These are phyloP conservation scores for Halocynthia aurantium DNA, from an alignment of 23 tunicate species.

Conservation along the genomic window DNA sequence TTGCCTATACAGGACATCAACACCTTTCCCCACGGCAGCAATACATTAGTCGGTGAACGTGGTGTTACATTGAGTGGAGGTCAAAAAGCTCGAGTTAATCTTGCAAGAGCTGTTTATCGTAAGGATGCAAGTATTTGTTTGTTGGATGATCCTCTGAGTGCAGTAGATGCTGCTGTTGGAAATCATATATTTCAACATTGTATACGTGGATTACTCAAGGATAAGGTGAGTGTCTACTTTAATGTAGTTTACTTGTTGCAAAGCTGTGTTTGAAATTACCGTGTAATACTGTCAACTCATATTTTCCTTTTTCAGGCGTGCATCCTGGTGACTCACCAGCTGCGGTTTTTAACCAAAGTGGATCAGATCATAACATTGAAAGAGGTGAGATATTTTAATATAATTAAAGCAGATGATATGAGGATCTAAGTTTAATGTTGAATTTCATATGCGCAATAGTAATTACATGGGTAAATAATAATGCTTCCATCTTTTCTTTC, in stretches of 20 bases:
- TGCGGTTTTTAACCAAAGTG: constrained; percentile 57
- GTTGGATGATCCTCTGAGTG: constrained; percentile 94
- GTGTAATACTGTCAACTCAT: background rate
- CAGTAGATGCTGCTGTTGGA: constrained; percentile 87
- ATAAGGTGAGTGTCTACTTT: constrained; percentile 34
- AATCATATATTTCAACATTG: constrained; percentile 64
- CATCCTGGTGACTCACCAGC: constrained; percentile 81
- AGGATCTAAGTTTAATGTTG: background rate
- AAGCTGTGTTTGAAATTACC: no score
- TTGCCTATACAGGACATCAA: constrained; percentile 42
- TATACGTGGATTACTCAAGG: constrained; percentile 51
- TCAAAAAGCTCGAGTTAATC: constrained; percentile 89
- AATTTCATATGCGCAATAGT: background rate
- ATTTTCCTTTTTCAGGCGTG: constrained; percentile 40
- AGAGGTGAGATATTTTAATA: constrained; percentile 36
- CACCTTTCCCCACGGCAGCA: constrained; percentile 51
- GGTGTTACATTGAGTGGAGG: constrained; percentile 97
- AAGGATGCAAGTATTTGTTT: constrained; percentile 39
- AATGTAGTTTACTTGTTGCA: no score
- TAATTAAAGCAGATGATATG: background rate
- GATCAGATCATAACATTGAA: constrained; percentile 58
- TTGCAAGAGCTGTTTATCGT: constrained; percentile 84
- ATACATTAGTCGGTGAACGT: constrained; percentile 80
- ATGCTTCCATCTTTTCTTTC: no score
- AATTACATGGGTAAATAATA: no score